These are phyloP conservation scores for Drosophila murphyi DNA, from an alignment of 1,140 invertebrate species.

Conservation along the genomic window DNA sequence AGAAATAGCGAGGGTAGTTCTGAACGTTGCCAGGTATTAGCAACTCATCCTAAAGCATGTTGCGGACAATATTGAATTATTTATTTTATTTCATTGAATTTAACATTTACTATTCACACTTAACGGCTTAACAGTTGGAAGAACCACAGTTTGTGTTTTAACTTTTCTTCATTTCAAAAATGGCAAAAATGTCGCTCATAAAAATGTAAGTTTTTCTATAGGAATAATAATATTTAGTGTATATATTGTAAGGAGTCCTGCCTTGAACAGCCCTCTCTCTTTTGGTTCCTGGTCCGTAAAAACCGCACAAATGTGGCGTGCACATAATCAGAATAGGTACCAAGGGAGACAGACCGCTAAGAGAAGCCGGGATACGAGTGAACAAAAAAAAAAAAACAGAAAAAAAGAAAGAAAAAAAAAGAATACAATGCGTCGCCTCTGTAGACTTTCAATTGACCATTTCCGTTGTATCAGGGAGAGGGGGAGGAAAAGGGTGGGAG, in stretches of 20 bases:
- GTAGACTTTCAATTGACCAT: constrained; percentile 70
- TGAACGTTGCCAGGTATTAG: background rate
- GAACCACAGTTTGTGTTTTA: too few species aligned
- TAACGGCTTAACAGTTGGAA: too few species aligned
- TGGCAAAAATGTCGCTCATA: too few species aligned
- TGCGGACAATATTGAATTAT: too few species aligned
- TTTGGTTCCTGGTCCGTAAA: constrained; percentile 2
- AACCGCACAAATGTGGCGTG: constrained; percentile 28
- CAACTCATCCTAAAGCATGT: too few species aligned
- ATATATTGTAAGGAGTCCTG: background rate
- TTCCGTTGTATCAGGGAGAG: constrained; percentile 43
- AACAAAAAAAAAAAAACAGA: too few species aligned
- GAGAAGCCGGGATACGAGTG: background rate
- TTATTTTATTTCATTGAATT: too few species aligned
- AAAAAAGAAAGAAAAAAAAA: background rate
- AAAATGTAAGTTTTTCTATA: too few species aligned
- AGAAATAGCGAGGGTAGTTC: constrained; percentile 23
- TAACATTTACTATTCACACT: too few species aligned
- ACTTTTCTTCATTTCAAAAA: too few species aligned
- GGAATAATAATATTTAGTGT: too few species aligned
- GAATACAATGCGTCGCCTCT: constrained; percentile 60
- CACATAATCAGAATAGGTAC: constrained; percentile 26
- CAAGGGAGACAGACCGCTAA: constrained; percentile 1
- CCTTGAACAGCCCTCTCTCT: constrained; percentile 10
- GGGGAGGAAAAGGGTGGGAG: background rate